Percentiles rank a stretch among this genome's conserved stretches.
Evolutionary conservation across 2,113 vertebrate species (phyloP).

Genomic region (Trematomus loennbergii): DNA sequence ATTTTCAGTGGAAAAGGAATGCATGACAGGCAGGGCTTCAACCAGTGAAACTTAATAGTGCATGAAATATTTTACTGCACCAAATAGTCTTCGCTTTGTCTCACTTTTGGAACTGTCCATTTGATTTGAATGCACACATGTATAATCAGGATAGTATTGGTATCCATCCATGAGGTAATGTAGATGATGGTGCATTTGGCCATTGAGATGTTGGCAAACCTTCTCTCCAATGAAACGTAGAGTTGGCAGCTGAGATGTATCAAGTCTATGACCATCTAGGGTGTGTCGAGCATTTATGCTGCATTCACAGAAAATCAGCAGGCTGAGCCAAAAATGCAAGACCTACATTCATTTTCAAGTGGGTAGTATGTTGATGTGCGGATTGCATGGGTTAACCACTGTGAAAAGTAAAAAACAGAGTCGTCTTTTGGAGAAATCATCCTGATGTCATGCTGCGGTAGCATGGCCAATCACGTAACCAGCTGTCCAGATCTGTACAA

Average conservation of each 20-base stretch:
- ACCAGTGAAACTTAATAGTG: conserved; percentile 59
- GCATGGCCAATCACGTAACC: no score
- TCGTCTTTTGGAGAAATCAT: no score
- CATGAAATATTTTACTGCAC: conserved; percentile 38
- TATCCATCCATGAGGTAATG: conserved; percentile 17
- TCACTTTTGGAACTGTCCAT: conserved; percentile 37
- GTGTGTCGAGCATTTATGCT: conserved; percentile 34
- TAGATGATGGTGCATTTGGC: conserved; percentile 14
- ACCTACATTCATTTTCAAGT: no score
- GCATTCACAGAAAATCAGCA: no score
- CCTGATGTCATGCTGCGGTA: no score
- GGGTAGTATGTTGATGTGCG: no score
- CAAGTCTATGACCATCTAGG: conserved; percentile 23
- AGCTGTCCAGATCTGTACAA: no score
- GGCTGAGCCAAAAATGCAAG: no score
- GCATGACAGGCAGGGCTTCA: conserved; percentile 51
- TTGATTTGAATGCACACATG: conserved; percentile 40
- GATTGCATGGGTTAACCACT: no score
- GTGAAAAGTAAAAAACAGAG: no score
- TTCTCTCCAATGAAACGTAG: background rate
- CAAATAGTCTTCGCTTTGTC: conserved; percentile 30
- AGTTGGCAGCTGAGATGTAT: conserved; percentile 24
- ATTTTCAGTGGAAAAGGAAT: conserved; percentile 51
- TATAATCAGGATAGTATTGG: conserved; percentile 3
- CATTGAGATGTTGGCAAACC: conserved; percentile 5